Conservation (phyloP, 2,888 invertebrate genomes). For the Ramazzottius varieornatus region DNA sequence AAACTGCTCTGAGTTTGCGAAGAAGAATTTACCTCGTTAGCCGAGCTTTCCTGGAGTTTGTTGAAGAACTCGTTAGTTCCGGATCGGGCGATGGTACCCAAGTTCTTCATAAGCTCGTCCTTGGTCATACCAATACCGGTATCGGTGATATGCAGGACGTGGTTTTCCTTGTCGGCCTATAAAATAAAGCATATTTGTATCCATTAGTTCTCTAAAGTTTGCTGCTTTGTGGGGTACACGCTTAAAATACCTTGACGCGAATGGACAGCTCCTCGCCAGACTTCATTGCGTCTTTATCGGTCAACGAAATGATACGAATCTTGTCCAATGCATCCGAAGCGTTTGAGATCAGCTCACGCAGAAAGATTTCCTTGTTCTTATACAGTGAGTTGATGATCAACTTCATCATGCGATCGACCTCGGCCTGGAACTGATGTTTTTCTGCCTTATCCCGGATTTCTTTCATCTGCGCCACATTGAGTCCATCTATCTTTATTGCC, state of each 20-base stretch:
- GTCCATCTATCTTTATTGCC: slow-evolving; percentile 74
- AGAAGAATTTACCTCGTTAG: slow-evolving; percentile 5
- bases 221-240: too few relatives aligned
- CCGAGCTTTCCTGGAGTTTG: slow-evolving; percentile 38
- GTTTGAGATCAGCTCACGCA: slow-evolving; percentile 91
- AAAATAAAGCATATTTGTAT: slow-evolving; percentile 5
- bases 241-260: slow-evolving; percentile 52
- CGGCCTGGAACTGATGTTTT: slow-evolving; percentile 57
- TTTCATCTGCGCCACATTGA: slow-evolving; percentile 74
- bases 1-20: too few relatives aligned
- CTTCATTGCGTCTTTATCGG: slow-evolving; percentile 49
- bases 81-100: slow-evolving; percentile 93
- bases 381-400: slow-evolving; percentile 96
- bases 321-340: slow-evolving; percentile 97
- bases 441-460: slow-evolving; percentile 58
- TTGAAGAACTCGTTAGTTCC: slow-evolving; percentile 83
- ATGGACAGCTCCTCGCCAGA: slow-evolving; percentile 56
- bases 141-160: slow-evolving; percentile 73
- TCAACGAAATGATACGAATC: slow-evolving; percentile 70
- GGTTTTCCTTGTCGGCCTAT: slow-evolving; percentile 61
- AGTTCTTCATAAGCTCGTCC: slow-evolving; percentile 66
- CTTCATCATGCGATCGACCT: slow-evolving; percentile 99
- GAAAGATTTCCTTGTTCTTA: slow-evolving; percentile 94
- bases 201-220: too few relatives aligned
- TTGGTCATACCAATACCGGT: slow-evolving; percentile 94